These are phyloP conservation scores for Sturnus vulgaris DNA, from an alignment of 2,113 vertebrate genomes.

Conservation along the genomic window DNA sequence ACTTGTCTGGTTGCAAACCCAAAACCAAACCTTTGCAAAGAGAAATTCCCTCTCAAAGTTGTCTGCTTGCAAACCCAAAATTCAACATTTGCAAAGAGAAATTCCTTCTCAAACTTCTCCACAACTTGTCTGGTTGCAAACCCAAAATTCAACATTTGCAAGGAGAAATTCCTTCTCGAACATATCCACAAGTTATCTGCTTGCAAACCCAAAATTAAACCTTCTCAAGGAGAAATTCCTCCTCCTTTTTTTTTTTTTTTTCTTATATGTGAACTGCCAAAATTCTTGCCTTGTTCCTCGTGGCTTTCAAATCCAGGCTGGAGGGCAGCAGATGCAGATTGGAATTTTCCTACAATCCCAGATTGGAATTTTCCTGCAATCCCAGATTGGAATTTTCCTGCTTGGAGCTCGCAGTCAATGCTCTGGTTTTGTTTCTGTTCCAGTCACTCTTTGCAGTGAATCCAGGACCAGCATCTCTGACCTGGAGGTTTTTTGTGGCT, in stretches of 20 bases:
- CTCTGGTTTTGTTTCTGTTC: not conserved
- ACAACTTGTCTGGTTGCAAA: too few species aligned
- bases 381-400: not conserved
- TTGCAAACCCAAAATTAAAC: too few species aligned
- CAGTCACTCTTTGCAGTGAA: not conserved
- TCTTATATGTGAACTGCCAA: not conserved
- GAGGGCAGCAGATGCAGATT: not conserved
- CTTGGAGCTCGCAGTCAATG: rapidly evolving
- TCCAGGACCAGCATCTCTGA: rapidly evolving
- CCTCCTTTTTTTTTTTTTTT: too few species aligned
- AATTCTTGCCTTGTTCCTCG: rapidly evolving
- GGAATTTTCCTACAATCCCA: too few species aligned
- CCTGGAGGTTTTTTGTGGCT: not conserved
- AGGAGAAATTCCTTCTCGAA: too few species aligned
- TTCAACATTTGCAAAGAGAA: too few species aligned
- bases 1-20: too few species aligned
- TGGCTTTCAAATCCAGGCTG: not conserved
- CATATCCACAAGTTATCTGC: not conserved
- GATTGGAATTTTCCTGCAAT: not conserved
- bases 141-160: too few species aligned
- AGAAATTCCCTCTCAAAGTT: too few species aligned
- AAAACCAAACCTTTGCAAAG: too few species aligned
- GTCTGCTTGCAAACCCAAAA: too few species aligned
- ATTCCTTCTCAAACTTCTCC: too few species aligned
- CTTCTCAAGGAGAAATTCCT: not conserved